Evolutionary conservation across 2,113 vertebrate species (phyloP).

Genomic region (Emberiza fucata): DNA sequence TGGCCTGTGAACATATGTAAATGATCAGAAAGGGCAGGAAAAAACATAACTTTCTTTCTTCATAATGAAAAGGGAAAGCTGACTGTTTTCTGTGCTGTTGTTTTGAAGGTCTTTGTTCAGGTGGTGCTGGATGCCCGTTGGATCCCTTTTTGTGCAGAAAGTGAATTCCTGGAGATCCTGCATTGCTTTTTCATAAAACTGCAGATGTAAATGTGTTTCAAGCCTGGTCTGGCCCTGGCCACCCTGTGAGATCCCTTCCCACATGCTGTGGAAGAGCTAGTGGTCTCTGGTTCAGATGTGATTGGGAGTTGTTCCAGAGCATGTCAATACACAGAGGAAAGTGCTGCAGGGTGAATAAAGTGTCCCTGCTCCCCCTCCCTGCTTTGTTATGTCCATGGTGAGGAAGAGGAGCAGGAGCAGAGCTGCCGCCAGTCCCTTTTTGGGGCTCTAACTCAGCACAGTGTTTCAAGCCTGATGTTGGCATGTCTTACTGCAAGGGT

Average conservation of each 20-base stretch:
- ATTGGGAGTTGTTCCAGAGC: not conserved
- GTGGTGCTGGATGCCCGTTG: not conserved
- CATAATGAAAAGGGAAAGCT: not conserved
- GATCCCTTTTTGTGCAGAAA: not conserved
- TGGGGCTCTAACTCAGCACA: conserved; percentile 35
- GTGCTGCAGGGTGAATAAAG: not conserved
- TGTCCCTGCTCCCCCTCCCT: not conserved
- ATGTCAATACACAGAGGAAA: not conserved
- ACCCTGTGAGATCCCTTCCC: not conserved
- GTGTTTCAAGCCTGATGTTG: conserved; percentile 49
- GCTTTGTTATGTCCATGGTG: not conserved
- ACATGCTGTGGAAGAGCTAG: accelerated
- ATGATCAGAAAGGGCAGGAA: not conserved
- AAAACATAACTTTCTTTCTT: not conserved
- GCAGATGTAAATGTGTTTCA: not conserved
- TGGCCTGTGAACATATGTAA: not conserved
- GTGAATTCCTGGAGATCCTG: not conserved
- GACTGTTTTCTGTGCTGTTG: not conserved
- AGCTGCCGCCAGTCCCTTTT: conserved; percentile 23
- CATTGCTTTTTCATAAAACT: not conserved
- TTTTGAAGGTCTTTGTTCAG: not conserved
- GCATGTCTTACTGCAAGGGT: not conserved
- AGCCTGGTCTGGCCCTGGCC: not conserved
- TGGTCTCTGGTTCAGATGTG: not conserved
- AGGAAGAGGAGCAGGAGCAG: conserved; percentile 41